Base-by-base conservation (phyloP, 2,113 vertebrate species). In the Lathamus discolor region DNA sequence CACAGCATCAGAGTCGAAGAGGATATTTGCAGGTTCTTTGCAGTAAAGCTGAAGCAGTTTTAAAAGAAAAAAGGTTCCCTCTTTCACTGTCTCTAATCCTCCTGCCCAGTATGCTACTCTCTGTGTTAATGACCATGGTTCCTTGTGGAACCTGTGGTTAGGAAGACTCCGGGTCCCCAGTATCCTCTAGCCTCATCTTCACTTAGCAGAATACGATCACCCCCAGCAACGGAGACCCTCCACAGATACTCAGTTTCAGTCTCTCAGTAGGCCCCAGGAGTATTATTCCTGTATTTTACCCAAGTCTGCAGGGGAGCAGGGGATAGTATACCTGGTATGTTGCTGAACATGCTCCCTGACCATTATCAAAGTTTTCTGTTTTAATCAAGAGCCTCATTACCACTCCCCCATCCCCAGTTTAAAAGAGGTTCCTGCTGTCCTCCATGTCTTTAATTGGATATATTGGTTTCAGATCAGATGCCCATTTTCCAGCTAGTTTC, bases 291-390 rank as follows among this genome's bases (percentile, higher is more conserved):
- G 12, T 49, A 15, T 57, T 70, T 49, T 49, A 49, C 31, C 11
- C 35, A 16, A 28, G 27, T 35, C 9, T 7, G 12, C 19, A 16
- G 10, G 23, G 27, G 3, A 13, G 37, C 37, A 33, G 43, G 7
- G 31, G 22, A 20, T 33, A 33, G 49, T 3, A 0, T 27, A 17
- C 20, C 20, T 43, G 35, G 22, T 35, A 8, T 8, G 31, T 18
- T 84, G 35, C 57, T 49, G 66, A 66, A 23, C 17, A 7, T 3
- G 9, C 6, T 43, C 48, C 12, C 1, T 1, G 11, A 31, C 35
- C 55, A 13, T 43, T 37, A 37, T 3, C 2, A 5, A 37, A 25
- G 49, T 22, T 18, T 1, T 0, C 17, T 48, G n/a, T 16, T 33
- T 57, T 31, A 27, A 3, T 37, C 25, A 13, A 37, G 10, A 13